Evolutionary conservation across 2,797 vertebrate genomes (phyloP).

Genomic region (Heteromormyrus szaboi): DNA sequence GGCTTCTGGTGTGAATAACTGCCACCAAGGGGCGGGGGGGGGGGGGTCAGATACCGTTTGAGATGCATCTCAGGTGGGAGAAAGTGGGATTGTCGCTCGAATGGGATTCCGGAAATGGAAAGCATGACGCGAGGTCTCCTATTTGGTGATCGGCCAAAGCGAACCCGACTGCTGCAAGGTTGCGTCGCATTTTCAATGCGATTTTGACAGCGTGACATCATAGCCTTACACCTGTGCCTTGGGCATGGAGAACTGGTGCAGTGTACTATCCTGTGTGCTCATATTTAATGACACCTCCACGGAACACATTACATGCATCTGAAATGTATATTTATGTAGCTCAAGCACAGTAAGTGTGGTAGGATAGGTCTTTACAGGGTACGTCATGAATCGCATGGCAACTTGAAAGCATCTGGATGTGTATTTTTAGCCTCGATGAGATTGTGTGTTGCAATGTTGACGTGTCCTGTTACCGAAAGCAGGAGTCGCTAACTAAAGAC

Average conservation of each 20-base stretch:
- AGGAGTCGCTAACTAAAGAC: no score
- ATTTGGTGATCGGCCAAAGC: not conserved
- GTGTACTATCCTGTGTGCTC: not conserved
- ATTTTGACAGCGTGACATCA: not conserved
- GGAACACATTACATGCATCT: not conserved
- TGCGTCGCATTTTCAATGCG: not conserved
- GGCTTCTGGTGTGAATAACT: not conserved
- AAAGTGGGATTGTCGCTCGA: not conserved
- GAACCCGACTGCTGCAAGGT: not conserved
- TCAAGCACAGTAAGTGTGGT: not conserved
- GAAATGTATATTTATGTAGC: not conserved
- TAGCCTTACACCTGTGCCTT: not conserved
- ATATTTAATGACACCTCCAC: not conserved
- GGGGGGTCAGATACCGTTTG: not conserved
- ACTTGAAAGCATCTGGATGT: not conserved
- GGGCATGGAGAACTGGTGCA: not conserved
- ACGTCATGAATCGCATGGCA: not conserved
- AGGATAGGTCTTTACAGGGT: not conserved
- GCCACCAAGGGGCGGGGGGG: not conserved
- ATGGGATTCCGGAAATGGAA: not conserved
- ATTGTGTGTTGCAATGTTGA: not conserved
- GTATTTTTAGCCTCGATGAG: not conserved
- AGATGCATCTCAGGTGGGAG: not conserved
- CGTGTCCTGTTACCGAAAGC: not conserved
- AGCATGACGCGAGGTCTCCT: not conserved